These are phyloP conservation scores for Dasypus novemcinctus DNA, from an alignment of 2,113 vertebrate genomes.

Conservation along the genomic window DNA sequence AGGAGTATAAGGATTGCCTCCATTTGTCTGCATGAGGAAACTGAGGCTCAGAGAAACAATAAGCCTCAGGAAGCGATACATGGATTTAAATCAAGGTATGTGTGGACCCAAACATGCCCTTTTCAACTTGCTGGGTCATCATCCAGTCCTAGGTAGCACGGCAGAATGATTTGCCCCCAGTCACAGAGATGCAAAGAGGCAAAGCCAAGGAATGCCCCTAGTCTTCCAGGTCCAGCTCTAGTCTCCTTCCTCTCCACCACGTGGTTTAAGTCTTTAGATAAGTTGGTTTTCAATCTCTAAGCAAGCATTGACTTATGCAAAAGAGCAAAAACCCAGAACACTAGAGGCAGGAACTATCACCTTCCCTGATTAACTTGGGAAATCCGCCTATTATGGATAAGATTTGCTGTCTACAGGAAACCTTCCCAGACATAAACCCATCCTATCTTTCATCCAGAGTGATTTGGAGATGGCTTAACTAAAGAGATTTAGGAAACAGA, in stretches of 20 bases:
- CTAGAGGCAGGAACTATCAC: slow-evolving; percentile 26
- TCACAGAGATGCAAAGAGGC: not conserved
- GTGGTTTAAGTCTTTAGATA: not conserved
- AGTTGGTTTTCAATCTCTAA: slow-evolving; percentile 40
- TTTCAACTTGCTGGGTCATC: not conserved
- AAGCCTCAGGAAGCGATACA: fast-evolving
- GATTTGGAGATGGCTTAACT: slow-evolving; percentile 56
- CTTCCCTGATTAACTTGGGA: slow-evolving; percentile 49
- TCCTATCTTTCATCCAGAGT: slow-evolving; percentile 48
- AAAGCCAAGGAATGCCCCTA: not conserved
- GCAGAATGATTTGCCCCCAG: not conserved
- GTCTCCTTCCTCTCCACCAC: not conserved
- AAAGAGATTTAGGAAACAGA: slow-evolving; percentile 23
- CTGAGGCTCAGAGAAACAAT: not conserved
- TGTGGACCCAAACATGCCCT: not conserved
- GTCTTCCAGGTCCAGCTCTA: not conserved
- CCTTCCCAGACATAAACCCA: slow-evolving; percentile 19
- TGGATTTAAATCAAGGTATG: not conserved
- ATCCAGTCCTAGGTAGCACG: not conserved
- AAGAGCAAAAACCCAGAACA: slow-evolving; percentile 16
- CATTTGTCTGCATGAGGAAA: not conserved
- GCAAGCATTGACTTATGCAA: slow-evolving; percentile 1
- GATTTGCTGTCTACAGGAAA: slow-evolving; percentile 56
- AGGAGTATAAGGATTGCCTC: not conserved
- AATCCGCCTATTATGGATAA: slow-evolving; percentile 50